Evolutionary conservation across 2,113 vertebrate genomes (phyloP).

Genomic region (Syngnathus typhle): DNA sequence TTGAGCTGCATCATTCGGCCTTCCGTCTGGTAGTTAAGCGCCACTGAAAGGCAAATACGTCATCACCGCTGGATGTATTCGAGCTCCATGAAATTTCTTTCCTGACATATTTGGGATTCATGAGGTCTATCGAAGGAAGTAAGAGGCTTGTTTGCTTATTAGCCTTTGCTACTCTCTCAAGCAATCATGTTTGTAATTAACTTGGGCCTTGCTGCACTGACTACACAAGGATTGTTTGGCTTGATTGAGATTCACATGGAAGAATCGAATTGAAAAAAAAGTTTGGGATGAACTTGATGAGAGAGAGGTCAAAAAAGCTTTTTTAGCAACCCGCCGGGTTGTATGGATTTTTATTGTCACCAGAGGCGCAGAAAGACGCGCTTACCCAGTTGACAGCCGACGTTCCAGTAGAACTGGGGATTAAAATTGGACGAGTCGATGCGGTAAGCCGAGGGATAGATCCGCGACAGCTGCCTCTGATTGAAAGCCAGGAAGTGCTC

Average conservation of each 20-base stretch:
- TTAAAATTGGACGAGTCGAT: conserved; percentile 99
- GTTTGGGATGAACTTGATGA: not conserved
- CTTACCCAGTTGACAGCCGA: conserved; percentile 90
- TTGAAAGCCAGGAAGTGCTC: conserved; percentile 90
- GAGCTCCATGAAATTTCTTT: not conserved
- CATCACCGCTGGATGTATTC: not conserved
- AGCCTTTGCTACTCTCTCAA: too few relatives aligned
- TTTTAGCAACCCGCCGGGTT: not conserved
- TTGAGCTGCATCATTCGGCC: conserved; percentile 97
- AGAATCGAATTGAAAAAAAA: not conserved
- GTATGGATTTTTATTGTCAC: not conserved
- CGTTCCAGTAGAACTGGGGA: conserved; percentile 92
- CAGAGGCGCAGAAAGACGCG: not conserved
- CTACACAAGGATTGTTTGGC: too few relatives aligned
- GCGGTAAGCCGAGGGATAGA: conserved; percentile 94
- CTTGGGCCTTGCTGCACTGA: too few relatives aligned
- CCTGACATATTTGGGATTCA: not conserved
- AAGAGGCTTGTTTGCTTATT: too few relatives aligned
- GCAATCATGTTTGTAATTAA: too few relatives aligned
- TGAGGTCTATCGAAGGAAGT: not conserved
- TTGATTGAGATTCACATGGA: not conserved
- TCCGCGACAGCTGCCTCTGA: conserved; percentile 89
- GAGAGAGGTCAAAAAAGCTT: not conserved
- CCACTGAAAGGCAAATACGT: conserved; percentile 71
- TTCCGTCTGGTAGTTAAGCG: conserved; percentile 95